Evolutionary conservation across 2,888 invertebrate genomes (phyloP).

Genomic region (Hylaea fasciaria): DNA sequence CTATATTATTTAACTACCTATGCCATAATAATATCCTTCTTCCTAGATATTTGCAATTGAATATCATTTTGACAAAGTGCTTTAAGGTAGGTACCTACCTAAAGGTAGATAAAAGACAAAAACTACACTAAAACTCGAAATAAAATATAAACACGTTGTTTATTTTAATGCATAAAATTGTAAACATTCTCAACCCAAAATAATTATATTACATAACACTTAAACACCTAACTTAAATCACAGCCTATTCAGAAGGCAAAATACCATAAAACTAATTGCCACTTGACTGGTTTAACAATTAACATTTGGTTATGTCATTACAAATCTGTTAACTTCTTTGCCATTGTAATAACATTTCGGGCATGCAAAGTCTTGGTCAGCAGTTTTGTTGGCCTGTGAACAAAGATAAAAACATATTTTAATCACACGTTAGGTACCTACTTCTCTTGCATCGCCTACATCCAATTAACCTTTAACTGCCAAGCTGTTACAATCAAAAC

Average conservation of each 20-base stretch:
- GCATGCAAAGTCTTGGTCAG: constrained; percentile 88
- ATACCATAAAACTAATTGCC: constrained; percentile 1
- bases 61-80: too few relatives aligned
- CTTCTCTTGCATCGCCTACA: too few relatives aligned
- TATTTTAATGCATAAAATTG: constrained; percentile 1
- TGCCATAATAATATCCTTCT: too few relatives aligned
- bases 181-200: neutral
- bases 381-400: constrained; percentile 87
- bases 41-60: constrained; percentile 9
- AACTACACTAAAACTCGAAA: too few relatives aligned
- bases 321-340: constrained; percentile 62
- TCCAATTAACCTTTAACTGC: too few relatives aligned
- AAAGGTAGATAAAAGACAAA: too few relatives aligned
- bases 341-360: constrained; percentile 86
- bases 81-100: too few relatives aligned
- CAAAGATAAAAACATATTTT: constrained; percentile 14
- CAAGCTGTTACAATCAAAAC: too few relatives aligned
- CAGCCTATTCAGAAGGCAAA: constrained; percentile 20
- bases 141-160: too few relatives aligned
- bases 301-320: constrained; percentile 42
- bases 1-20: too few relatives aligned
- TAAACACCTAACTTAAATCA: constrained; percentile 12
- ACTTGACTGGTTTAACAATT: neutral
- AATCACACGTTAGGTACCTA: too few relatives aligned
- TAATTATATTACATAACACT: neutral